Evolutionary conservation across 2,797 vertebrate species (phyloP), one percentile per base, ranked within the genome.

Genomic region (Falco rusticolus): DNA sequence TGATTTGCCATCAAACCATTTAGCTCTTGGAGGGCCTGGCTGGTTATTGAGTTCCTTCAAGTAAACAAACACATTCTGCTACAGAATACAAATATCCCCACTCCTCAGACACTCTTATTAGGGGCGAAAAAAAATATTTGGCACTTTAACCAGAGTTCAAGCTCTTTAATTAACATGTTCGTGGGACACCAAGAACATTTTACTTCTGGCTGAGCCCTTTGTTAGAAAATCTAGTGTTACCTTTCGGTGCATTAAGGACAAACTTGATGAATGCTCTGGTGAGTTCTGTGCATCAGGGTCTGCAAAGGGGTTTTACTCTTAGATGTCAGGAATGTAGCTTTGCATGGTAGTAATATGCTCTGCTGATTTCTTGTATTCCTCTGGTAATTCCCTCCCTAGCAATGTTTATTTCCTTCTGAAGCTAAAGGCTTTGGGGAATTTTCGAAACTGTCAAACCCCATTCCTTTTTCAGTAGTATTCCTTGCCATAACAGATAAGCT

Each of bases 381-480:
- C 76, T 86, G 92, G 48, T 87, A 96, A 88, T 78, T 94, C 92
- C 29, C 25, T 79, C 84, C 43, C 48, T 74, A 88, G 61, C 26
- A 80, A 66, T 64, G 31, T 84, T 90, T 92, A 47, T 45, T 81
- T 95, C 72, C 12, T 87, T 89, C 65, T 60, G 63, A 93, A 92
- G 78, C 33, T 68, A 75, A 80, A 87, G 33, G 34, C 60, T 93
- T 87, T 77, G 66, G 70, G 91, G 78, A 70, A 45, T 83, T 71
- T 89, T 85, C 61, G 60, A 74, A 63, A 74, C 33, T 78, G 43
- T 60, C 41, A 91, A 89, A 87, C 85, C 26, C 10, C 53, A 43
- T 87, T 92, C 28, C 33, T 91, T 80, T 89, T 41, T 92, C 59
- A 61, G 41, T 9, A 53, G 3, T 18, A 54, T 89, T 66, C 66